These are phyloP conservation scores for Dysmachus trigonus DNA, from an alignment of 2,888 invertebrate genomes.

Conservation along the genomic window DNA sequence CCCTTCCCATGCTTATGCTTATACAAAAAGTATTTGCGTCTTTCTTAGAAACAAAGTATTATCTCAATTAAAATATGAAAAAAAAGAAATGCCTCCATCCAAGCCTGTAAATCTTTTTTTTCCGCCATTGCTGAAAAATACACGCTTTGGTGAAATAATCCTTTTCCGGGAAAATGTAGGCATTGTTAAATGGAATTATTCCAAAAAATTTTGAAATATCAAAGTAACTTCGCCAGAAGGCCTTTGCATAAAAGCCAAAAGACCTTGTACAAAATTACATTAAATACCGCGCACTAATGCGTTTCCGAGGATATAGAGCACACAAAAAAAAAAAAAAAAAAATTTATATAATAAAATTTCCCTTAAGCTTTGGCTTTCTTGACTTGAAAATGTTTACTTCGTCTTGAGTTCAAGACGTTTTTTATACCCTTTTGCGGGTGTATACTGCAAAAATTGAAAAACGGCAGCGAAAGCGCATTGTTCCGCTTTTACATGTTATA, in stretches of 20 bases:
- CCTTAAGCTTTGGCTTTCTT: neutral
- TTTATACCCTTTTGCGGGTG: constrained; percentile 1
- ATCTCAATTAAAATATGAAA: no score
- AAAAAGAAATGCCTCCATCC: no score
- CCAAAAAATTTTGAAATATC: neutral
- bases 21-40: no score
- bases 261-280: neutral
- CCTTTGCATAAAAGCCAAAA: neutral
- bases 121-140: neutral
- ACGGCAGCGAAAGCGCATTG: constrained; percentile 17
- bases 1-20: no score
- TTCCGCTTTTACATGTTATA: neutral
- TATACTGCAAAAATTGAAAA: constrained; percentile 6
- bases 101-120: no score
- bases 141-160: neutral
- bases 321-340: neutral
- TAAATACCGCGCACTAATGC: neutral
- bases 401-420: neutral
- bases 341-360: neutral
- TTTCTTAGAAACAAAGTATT: no score
- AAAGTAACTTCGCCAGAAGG: neutral
- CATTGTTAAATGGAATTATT: neutral
- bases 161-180: neutral
- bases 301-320: neutral
- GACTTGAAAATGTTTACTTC: constrained; percentile 26